Conservation (phyloP, 2,888 invertebrate genomes). For the Oscheius sp. region DNA sequence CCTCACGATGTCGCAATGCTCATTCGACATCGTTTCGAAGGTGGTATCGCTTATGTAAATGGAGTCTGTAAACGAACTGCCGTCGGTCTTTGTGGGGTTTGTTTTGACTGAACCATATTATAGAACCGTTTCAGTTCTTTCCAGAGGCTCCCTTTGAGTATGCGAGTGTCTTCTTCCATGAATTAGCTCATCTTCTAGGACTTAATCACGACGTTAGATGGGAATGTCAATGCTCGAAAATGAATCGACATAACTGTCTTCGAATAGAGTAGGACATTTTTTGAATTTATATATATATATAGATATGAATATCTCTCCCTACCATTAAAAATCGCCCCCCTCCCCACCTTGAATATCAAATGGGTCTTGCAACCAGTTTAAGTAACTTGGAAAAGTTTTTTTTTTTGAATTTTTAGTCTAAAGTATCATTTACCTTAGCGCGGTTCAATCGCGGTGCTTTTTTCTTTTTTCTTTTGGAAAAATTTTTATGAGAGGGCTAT, state of each 20-base stretch:
- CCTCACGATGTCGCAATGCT: conserved; percentile 51
- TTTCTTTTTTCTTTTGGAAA: too few species aligned
- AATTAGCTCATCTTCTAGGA: conserved; percentile 53
- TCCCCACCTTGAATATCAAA: too few species aligned
- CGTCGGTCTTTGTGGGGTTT: conserved; percentile 52
- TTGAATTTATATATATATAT: too few species aligned
- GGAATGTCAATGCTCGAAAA: conserved; percentile 41
- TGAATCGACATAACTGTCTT: conserved; percentile 44
- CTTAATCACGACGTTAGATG: conserved; percentile 46
- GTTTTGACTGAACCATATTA: background rate
- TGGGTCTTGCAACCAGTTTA: too few species aligned
- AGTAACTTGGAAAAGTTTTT: too few species aligned
- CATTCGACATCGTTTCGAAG: conserved; percentile 51
- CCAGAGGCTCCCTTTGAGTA: conserved; percentile 46
- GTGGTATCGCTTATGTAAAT: conserved; percentile 52
- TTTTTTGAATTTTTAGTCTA: too few species aligned
- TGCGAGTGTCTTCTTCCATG: conserved; percentile 53
- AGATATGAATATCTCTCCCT: too few species aligned
- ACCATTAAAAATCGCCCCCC: too few species aligned
- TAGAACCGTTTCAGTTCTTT: conserved; percentile 34
- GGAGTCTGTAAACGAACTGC: conserved; percentile 48
- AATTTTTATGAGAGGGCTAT: too few species aligned
- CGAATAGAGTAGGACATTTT: conserved; percentile 42
- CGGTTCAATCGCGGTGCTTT: too few species aligned
- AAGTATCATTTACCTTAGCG: too few species aligned